Evolutionary conservation across 2,888 invertebrate species (phyloP).

Genomic region (Uropetala carovei): DNA sequence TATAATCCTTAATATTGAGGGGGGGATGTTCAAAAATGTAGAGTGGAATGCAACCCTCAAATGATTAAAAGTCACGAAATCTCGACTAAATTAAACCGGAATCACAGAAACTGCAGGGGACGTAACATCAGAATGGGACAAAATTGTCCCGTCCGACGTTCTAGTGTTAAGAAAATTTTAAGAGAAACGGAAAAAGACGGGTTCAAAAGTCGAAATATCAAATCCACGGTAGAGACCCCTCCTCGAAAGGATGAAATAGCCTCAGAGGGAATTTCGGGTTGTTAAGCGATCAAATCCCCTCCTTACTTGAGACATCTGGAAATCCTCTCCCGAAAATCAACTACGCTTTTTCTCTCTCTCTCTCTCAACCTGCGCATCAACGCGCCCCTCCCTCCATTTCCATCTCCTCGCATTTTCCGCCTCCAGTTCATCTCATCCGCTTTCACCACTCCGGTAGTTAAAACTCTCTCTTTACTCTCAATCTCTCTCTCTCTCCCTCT

Average conservation of each 20-base stretch:
- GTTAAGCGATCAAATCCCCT: constrained; percentile 1
- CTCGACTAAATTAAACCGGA: too few species aligned
- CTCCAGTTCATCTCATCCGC: background rate
- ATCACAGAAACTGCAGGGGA: too few species aligned
- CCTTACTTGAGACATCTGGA: background rate
- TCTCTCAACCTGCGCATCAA: background rate
- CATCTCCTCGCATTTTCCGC: background rate
- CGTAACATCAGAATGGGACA: too few species aligned
- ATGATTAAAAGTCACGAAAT: too few species aligned
- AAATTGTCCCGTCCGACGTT: too few species aligned
- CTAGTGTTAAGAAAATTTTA: background rate
- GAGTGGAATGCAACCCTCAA: too few species aligned
- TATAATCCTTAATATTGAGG: too few species aligned
- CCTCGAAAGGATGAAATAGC: background rate
- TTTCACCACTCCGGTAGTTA: too few species aligned
- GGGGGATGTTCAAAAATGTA: too few species aligned
- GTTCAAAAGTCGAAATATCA: background rate
- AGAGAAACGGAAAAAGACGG: background rate
- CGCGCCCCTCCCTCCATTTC: background rate
- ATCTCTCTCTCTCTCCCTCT: too few species aligned
- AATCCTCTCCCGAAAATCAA: background rate
- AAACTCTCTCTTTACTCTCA: too few species aligned
- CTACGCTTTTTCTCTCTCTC: background rate
- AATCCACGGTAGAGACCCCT: background rate
- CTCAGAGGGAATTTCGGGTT: constrained; percentile 4